Conservation (phyloP, 2,113 vertebrate genomes). For the Eclectus roratus region DNA sequence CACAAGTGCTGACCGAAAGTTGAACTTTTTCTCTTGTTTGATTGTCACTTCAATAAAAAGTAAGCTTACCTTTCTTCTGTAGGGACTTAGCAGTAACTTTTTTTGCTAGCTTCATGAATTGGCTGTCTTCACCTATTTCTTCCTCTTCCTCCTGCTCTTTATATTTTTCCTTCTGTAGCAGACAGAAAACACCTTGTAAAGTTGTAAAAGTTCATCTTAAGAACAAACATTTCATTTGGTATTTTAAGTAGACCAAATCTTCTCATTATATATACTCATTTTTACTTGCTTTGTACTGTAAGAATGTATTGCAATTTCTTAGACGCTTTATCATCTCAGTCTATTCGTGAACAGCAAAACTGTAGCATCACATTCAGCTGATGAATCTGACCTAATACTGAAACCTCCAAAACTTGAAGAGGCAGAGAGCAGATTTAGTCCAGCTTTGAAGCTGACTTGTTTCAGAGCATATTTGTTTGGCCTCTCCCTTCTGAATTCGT, state of each 20-base stretch:
- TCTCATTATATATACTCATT: not conserved
- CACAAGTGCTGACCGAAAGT: rapidly evolving
- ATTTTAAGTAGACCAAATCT: not conserved
- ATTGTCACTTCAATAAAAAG: not conserved
- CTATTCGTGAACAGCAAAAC: not conserved
- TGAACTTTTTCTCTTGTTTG: not conserved
- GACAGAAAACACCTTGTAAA: not conserved
- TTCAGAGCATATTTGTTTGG: not conserved
- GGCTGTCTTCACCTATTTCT: constrained; percentile 84
- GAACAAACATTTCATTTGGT: not conserved
- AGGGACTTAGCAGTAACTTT: constrained; percentile 87
- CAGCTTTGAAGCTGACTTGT: not conserved
- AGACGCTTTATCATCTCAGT: not conserved
- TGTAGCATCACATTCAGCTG: not conserved
- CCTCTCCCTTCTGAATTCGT: not conserved
- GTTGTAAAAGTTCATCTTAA: not conserved
- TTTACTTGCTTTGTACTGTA: not conserved
- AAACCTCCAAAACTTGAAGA: not conserved
- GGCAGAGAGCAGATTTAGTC: not conserved
- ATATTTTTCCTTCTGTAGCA: constrained; percentile 80
- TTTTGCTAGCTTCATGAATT: constrained; percentile 94
- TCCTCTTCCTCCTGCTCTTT: constrained; percentile 77
- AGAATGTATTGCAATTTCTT: not conserved
- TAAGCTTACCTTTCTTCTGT: constrained; percentile 82
- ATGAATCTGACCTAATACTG: not conserved